Percentiles rank a stretch among this genome's conserved stretches.
These are phyloP conservation scores for Marmota flaviventris DNA, from an alignment of 2,113 vertebrate genomes.

Conservation along the genomic window DNA sequence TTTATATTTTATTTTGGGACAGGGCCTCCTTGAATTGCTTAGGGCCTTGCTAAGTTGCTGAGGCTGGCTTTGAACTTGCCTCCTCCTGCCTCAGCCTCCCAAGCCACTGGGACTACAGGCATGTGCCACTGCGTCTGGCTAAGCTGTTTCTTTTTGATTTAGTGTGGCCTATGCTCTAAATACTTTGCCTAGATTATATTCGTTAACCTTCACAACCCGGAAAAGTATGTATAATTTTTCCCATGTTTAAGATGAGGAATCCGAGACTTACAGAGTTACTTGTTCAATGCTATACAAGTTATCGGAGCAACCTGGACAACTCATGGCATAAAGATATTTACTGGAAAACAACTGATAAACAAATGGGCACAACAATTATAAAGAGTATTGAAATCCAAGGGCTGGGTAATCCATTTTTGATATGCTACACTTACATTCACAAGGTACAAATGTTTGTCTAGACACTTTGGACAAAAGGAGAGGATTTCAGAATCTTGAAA, in stretches of 20 bases:
- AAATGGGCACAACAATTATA: neutral
- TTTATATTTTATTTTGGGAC: too few species aligned
- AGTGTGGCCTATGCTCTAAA: neutral
- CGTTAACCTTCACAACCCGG: neutral
- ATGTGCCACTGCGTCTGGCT: too few species aligned
- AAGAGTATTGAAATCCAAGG: neutral
- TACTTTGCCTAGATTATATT: neutral
- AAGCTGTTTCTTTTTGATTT: neutral
- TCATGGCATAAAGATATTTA: neutral
- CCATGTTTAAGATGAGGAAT: constrained; percentile 9
- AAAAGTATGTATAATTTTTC: neutral
- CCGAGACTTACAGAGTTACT: neutral
- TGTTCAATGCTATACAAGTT: too few species aligned
- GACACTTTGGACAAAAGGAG: neutral
- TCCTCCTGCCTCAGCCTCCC: too few species aligned
- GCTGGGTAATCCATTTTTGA: neutral
- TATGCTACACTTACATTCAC: neutral
- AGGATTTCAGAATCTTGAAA: neutral
- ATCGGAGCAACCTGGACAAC: neutral
- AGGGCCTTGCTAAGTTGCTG: too few species aligned
- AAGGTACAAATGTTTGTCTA: neutral
- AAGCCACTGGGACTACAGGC: too few species aligned
- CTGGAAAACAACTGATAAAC: neutral
- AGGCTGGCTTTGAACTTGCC: too few species aligned
- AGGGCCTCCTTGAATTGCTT: too few species aligned